Evolutionary conservation across 2,797 vertebrate genomes (phyloP), one percentile per base, ranked within the genome.

Genomic region (Siniperca scherzeri): DNA sequence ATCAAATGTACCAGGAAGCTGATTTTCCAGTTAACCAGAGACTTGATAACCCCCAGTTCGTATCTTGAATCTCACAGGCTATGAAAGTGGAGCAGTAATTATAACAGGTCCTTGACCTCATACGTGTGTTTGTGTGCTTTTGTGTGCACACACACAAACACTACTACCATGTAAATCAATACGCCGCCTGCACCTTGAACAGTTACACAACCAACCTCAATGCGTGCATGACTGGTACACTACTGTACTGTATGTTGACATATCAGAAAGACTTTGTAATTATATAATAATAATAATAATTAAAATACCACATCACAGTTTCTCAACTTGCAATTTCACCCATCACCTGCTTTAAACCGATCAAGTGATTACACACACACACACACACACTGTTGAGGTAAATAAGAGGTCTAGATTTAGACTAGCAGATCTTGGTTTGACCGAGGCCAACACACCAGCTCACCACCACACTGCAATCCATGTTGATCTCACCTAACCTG

Each of bases 171-270:
- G 75, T 84, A 69, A 91, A 91, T 87, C 88, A 90, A 84, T 87
- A 85, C 38, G 17, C 30, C 6, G 14, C 33, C 55, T 64, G 61
- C 83, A 71, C 70, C 72, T 75, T 68, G 36, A 82, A 83, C 68
- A 77, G 82, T 93, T 93, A 90, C 33, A 77, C 61, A 94, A 91
- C 77, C 42, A 40, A 11, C 72, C 38, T 74, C 8, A 1, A 59
- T 16, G 80, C 33, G 4, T 64, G 46, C 52, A 33, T 8, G 64
- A 44, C 70, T 64, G 22, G 36, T 25, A 42, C 62, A 30, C 16
- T 2, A 4, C 59, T 67, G 52, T 7, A 5, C 48, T 60, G 56
- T 44, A 56, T 55, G 62, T 42, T 62, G 40, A 59, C 65, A n/a
- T 22, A 64, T 65, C 75, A 7, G 27, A 4, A 9, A 70, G 48